Evolutionary conservation across 2,888 invertebrate species (phyloP).

Genomic region (Eupeodes latifasciatus): DNA sequence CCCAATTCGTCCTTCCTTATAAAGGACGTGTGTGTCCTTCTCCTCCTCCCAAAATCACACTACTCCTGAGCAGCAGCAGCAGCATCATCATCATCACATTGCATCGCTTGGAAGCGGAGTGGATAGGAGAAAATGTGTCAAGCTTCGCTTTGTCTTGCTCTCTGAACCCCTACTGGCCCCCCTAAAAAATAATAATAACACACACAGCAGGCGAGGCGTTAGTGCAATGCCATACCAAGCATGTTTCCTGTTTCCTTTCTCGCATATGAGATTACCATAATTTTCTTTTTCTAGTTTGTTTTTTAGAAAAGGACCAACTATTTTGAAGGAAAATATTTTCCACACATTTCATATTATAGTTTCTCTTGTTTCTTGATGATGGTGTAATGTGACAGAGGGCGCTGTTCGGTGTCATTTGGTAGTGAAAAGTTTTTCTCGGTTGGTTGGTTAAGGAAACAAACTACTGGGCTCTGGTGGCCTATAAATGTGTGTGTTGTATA

Average conservation of each 20-base stretch:
- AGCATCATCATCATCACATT: no score
- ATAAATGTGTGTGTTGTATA: no score
- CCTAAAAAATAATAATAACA: conserved; percentile 33
- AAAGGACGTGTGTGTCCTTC: background rate
- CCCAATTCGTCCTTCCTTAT: conserved; percentile 4
- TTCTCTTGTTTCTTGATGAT: conserved; percentile 55
- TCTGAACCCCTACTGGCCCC: conserved; percentile 1
- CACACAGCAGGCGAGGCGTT: conserved; percentile 36
- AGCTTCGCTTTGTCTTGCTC: conserved; percentile 30
- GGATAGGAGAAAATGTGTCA: conserved; percentile 64
- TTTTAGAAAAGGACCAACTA: conserved; percentile 46
- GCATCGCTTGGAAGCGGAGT: no score
- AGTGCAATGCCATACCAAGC: conserved; percentile 28
- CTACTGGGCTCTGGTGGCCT: no score
- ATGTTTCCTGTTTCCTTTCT: conserved; percentile 39
- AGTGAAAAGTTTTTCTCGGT: background rate
- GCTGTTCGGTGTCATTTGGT: conserved; percentile 7
- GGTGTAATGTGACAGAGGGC: conserved; percentile 65
- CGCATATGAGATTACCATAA: conserved; percentile 18
- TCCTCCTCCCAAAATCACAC: no score
- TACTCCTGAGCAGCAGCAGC: no score
- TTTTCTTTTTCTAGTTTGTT: background rate
- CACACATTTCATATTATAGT: conserved; percentile 52
- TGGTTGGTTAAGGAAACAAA: background rate
- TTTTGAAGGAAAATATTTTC: conserved; percentile 69